phyloP scores from a whole-genome alignment of 2,888 invertebrate genomes.

The Spialia ferax region DNA sequence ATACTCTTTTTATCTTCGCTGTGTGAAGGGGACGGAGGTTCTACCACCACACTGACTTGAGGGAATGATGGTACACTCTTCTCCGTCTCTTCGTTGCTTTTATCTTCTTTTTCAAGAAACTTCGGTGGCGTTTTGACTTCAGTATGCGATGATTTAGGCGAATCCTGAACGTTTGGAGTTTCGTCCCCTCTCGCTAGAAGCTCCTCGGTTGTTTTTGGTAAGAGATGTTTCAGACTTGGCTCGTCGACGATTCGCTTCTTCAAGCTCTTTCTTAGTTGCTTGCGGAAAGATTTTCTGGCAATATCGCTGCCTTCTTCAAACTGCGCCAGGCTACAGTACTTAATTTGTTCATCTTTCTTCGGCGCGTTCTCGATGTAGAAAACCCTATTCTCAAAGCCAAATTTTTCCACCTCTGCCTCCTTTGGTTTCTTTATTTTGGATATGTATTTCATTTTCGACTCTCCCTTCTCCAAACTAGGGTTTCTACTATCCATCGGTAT shows the following conservation, averaged over 20 bases:
- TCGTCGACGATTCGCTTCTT: conserved; percentile 75
- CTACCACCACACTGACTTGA: conserved; percentile 91
- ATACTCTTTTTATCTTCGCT: conserved; percentile 86
- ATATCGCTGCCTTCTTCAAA: conserved; percentile 95
- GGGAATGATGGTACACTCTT: conserved; percentile 74
- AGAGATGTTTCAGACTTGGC: conserved; percentile 62
- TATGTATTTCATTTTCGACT: conserved; percentile 86
- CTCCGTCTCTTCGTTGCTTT: conserved; percentile 43
- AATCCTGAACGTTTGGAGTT: conserved; percentile 47
- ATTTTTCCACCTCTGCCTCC: conserved; percentile 83
- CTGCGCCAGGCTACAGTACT: conserved; percentile 93
- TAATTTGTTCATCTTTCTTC: conserved; percentile 87
- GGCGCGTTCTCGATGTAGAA: conserved; percentile 86
- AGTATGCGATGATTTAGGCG: conserved; percentile 24
- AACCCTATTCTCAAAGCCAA: conserved; percentile 91
- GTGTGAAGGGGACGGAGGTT: conserved; percentile 91
- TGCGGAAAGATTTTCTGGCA: conserved; percentile 91
- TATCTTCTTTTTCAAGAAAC: conserved; percentile 41
- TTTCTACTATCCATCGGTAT: conserved; percentile 83
- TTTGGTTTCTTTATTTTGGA: conserved; percentile 79
- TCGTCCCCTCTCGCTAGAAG: conserved; percentile 53
- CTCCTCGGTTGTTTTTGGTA: conserved; percentile 71
- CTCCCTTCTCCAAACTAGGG: conserved; percentile 85
- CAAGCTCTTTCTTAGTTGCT: conserved; percentile 73
- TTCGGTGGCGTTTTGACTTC: conserved; percentile 40